Evolutionary conservation across 1,140 invertebrate species (phyloP), one percentile per base, ranked within the genome.

Genomic region (Lepidostoma basale): DNA sequence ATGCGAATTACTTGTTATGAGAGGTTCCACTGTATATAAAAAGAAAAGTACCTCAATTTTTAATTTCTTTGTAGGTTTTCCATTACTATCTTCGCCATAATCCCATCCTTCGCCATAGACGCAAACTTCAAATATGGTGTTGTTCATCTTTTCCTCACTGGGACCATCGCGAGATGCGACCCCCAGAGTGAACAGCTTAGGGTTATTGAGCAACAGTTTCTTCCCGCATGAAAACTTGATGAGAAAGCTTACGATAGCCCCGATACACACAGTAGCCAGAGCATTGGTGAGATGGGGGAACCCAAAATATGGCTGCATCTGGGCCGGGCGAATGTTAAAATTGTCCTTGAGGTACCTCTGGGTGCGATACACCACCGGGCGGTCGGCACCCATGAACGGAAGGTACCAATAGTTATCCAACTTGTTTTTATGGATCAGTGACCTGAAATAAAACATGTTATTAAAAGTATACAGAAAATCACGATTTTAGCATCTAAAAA

Each of bases 31-130:
- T n/a, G n/a, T n/a, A n/a, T n/a, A n/a, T n/a, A n/a, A 12, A 23
- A 25, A 23, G 6, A 25, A 52, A 54, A 66, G 74, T 20, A 89
- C 83, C 81, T 82, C 87, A 0, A 87, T 89, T 28, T 87, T 84
- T 25, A 94, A 77, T 30, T 81, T 86, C 75, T 91, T 92, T 59
- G 88, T 86, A 2, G 91, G 89, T 47, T 82, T 79, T 0, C 77
- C 79, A 69, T 89, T 76, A 74, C 89, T 88, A 0, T 83, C 81
- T 68, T 88, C 86, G 47, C 88, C 88, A 66, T 86, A 86, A 1
- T 80, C 81, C 92, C 94, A 97, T 0, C 96, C 96, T 52, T 85
- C 78, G 0, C 90, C 93, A 74, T 88, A 81, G 63, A 96, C 85
- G 20, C 85, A 88, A 66, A 94, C 81, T 4, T 80, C 83, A 74